Conservation (phyloP, 2,888 invertebrate genomes). For the Nycteola revayana region DNA sequence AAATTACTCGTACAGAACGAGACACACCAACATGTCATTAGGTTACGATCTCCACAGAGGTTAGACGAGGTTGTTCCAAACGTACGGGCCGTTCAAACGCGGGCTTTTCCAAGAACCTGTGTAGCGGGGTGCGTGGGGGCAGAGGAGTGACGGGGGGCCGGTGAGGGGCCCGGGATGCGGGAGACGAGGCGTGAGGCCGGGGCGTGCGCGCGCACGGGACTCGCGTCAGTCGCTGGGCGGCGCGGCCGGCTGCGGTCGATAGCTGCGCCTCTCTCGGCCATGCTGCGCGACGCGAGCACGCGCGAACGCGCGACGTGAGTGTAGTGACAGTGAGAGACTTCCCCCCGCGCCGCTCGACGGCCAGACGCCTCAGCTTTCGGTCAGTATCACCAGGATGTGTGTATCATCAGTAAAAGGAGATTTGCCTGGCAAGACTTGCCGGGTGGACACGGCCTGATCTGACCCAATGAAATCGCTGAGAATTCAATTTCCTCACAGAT, state of each 20-base stretch:
- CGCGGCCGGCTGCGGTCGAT: constrained; percentile 77
- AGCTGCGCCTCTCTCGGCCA: constrained; percentile 66
- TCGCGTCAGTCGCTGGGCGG: constrained; percentile 70
- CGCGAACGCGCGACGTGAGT: constrained; percentile 60
- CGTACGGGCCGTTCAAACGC: constrained; percentile 23
- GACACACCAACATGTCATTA: too few relatives aligned
- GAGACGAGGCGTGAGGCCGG: constrained; percentile 48
- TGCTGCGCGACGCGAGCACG: constrained; percentile 65
- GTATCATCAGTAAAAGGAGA: too few relatives aligned
- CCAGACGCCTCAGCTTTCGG: constrained; percentile 52
- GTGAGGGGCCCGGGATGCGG: constrained; percentile 33
- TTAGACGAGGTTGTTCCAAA: neutral
- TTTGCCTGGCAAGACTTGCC: too few relatives aligned
- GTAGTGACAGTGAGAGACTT: constrained; percentile 39
- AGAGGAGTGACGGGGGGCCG: constrained; percentile 35
- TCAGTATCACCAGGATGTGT: constrained; percentile 37
- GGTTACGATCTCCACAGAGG: too few relatives aligned
- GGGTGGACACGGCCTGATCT: too few relatives aligned
- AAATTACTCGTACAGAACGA: too few relatives aligned
- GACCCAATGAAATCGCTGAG: too few relatives aligned
- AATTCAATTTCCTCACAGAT: too few relatives aligned
- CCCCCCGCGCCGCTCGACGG: constrained; percentile 37
- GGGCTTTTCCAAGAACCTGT: constrained; percentile 30
- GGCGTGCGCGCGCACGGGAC: constrained; percentile 74
- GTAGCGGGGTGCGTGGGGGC: constrained; percentile 30